Evolutionary conservation across 2,113 vertebrate species (phyloP).

Genomic region (Stomatorhinus ivindoensis): DNA sequence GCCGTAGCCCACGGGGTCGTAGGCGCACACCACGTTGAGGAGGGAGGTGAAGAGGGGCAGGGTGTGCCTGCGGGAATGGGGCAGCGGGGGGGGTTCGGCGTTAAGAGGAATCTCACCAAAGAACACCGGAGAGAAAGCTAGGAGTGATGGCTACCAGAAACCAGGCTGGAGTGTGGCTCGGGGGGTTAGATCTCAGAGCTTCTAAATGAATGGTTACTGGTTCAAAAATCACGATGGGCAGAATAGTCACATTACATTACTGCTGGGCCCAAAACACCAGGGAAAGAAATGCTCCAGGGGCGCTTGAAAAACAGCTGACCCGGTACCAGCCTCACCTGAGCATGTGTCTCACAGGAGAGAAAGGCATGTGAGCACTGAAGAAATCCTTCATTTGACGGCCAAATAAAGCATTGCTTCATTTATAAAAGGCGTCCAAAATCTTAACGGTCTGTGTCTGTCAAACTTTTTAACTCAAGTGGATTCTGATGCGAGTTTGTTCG

Average conservation of each 20-base stretch:
- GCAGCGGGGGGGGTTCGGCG: neutral
- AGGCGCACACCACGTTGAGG: slow-evolving; percentile 89
- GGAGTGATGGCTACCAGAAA: neutral
- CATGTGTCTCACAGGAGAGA: neutral
- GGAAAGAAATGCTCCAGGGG: neutral
- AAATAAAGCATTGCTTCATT: neutral
- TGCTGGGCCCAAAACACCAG: neutral
- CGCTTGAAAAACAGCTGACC: neutral
- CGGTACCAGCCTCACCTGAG: neutral
- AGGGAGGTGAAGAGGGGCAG: slow-evolving; percentile 94
- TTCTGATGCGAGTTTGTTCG: neutral
- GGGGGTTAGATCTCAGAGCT: neutral
- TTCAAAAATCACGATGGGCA: neutral
- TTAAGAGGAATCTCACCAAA: neutral
- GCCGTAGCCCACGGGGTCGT: slow-evolving; percentile 94
- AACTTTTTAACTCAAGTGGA: neutral
- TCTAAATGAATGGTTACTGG: neutral
- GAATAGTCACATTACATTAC: neutral
- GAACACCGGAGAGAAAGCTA: neutral
- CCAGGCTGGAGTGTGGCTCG: neutral
- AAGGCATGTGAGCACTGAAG: neutral
- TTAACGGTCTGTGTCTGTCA: neutral
- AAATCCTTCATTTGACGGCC: neutral
- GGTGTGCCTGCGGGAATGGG: slow-evolving; percentile 66
- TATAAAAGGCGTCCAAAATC: neutral